Conservation (phyloP, 2,888 invertebrate species). For the Ptilodon capucinus region DNA sequence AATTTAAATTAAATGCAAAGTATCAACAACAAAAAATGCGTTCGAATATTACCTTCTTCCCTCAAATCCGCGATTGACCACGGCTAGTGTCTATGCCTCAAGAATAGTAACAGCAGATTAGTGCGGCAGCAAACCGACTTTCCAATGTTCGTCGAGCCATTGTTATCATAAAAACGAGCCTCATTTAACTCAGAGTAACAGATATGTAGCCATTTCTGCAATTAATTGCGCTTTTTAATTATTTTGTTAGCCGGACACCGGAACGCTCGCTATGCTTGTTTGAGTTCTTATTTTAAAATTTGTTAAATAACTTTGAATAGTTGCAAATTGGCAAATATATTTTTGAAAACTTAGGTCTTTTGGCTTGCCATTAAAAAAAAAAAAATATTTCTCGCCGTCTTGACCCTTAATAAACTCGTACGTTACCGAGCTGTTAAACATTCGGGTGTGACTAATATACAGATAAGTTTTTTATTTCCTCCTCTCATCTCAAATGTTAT, state of each 20-base stretch:
- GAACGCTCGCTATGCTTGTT: conserved; percentile 45
- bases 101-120: not conserved
- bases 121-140: conserved; percentile 38
- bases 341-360: too few species aligned
- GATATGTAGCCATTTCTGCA: conserved; percentile 61
- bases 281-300: conserved; percentile 37
- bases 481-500: conserved; percentile 29
- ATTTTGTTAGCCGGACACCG: conserved; percentile 55
- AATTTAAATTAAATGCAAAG: too few species aligned
- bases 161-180: conserved; percentile 53
- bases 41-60: conserved; percentile 44
- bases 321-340: too few species aligned
- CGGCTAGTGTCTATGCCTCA: too few species aligned
- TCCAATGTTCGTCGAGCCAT: conserved; percentile 38
- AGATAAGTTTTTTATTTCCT: conserved; percentile 9
- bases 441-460: not conserved
- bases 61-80: conserved; percentile 55
- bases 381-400: too few species aligned
- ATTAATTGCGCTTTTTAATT: conserved; percentile 62
- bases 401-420: too few species aligned
- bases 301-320: too few species aligned
- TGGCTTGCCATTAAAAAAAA: too few species aligned
- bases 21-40: too few species aligned
- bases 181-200: conserved; percentile 51
- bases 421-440: not conserved